A percentile compares a stretch with the other conserved stretches of the same genome.
Conservation (phyloP, 2,888 invertebrate genomes). For the Ormyrus pomaceus region DNA sequence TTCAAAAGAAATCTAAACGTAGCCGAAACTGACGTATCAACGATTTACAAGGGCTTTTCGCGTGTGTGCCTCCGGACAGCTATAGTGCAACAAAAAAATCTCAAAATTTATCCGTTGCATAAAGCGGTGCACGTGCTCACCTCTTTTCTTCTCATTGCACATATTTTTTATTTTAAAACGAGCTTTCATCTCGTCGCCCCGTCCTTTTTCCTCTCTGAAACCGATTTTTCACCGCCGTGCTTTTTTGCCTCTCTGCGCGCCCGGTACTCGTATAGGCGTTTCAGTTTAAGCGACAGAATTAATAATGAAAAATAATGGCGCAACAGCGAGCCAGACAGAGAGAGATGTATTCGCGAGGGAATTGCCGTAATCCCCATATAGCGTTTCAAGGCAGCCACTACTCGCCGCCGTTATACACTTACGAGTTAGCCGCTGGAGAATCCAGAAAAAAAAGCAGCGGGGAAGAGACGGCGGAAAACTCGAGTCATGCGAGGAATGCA, state of each 20-base stretch:
- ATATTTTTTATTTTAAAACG: conserved; percentile 27
- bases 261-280: not conserved
- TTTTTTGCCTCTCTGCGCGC: not conserved
- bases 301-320: conserved; percentile 54
- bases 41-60: conserved; percentile 33
- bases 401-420: no score
- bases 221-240: conserved; percentile 31
- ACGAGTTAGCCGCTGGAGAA: not conserved
- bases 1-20: conserved; percentile 16
- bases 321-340: not conserved
- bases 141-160: not conserved
- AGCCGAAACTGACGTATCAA: conserved; percentile 23
- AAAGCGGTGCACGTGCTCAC: not conserved
- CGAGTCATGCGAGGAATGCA: not conserved
- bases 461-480: not conserved
- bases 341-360: conserved; percentile 18
- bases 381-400: no score
- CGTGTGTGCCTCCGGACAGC: not conserved
- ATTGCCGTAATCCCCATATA: conserved; percentile 7
- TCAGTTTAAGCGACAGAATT: conserved; percentile 47
- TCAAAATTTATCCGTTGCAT: not conserved
- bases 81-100: conserved; percentile 14
- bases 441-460: not conserved
- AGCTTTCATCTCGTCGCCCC: not conserved
- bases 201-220: conserved; percentile 12